These are phyloP conservation scores for Rhaphigaster nebulosa DNA, from an alignment of 2,888 invertebrate genomes.

Conservation along the genomic window DNA sequence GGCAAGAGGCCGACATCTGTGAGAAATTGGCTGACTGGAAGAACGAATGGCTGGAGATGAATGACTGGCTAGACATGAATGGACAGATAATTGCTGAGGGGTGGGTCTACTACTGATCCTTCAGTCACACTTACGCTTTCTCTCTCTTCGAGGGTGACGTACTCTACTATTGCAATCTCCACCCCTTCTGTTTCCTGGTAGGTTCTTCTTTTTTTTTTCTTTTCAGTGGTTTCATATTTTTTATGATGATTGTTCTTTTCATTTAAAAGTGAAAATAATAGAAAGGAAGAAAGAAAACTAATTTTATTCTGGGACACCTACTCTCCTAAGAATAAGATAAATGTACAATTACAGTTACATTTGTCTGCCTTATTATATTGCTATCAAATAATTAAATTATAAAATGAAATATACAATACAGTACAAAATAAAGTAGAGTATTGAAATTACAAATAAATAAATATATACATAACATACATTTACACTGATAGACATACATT, in stretches of 20 bases:
- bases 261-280: background rate
- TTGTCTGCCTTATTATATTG: too few species aligned
- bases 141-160: background rate
- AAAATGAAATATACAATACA: too few species aligned
- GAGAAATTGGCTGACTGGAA: background rate
- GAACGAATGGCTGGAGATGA: constrained; percentile 34
- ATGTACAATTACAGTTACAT: too few species aligned
- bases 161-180: background rate
- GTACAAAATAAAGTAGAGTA: too few species aligned
- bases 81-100: constrained; percentile 31
- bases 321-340: too few species aligned
- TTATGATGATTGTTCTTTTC: background rate
- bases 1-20: background rate
- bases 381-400: too few species aligned
- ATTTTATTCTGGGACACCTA: too few species aligned
- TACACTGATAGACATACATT: too few species aligned
- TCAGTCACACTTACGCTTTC: background rate
- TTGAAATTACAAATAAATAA: too few species aligned
- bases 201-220: background rate
- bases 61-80: constrained; percentile 45
- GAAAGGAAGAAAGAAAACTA: too few species aligned
- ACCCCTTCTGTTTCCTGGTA: background rate
- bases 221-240: background rate
- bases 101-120: background rate
- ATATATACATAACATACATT: too few species aligned